These are phyloP conservation scores for Rhinophrynus dorsalis DNA, from an alignment of 2,797 vertebrate genomes.

Conservation along the genomic window DNA sequence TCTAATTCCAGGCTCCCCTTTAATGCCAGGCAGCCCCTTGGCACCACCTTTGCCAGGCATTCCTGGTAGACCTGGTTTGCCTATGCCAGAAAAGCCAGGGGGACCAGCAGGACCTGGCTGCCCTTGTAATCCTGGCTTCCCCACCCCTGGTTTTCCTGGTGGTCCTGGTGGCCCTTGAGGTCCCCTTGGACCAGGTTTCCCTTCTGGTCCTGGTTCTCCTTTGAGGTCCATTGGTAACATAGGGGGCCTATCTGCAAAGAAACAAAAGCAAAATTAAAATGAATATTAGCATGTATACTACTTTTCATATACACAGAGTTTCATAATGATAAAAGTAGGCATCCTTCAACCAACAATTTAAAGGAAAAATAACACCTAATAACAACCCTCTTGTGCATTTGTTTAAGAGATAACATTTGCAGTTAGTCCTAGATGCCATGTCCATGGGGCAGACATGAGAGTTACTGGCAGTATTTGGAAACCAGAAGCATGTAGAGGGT, in stretches of 20 bases:
- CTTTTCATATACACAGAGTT: too few relatives aligned
- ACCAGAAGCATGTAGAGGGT: too few relatives aligned
- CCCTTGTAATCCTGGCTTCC: conserved; percentile 91
- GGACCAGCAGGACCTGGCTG: conserved; percentile 89
- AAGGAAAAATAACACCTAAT: too few relatives aligned
- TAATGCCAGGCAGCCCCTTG: conserved; percentile 83
- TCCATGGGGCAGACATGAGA: too few relatives aligned
- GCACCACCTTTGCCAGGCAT: conserved; percentile 89
- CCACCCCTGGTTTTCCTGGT: conserved; percentile 90
- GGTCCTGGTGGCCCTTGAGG: conserved; percentile 84
- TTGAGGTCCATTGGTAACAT: conserved; percentile 85
- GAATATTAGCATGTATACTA: background rate
- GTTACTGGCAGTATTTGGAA: too few relatives aligned
- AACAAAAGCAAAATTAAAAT: conserved; percentile 53
- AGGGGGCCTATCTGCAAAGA: conserved; percentile 85
- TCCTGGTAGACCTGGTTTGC: conserved; percentile 91
- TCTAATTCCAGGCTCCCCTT: conserved; percentile 83
- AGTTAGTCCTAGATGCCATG: too few relatives aligned
- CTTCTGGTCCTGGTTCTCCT: conserved; percentile 91
- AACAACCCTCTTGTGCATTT: too few relatives aligned
- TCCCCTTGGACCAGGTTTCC: conserved; percentile 91
- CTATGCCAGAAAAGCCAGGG: conserved; percentile 87
- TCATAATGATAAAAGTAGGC: too few relatives aligned
- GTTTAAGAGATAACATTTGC: too few relatives aligned
- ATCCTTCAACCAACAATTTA: too few relatives aligned